Conservation (phyloP, 2,888 invertebrate genomes). For the Notodromas monacha region DNA sequence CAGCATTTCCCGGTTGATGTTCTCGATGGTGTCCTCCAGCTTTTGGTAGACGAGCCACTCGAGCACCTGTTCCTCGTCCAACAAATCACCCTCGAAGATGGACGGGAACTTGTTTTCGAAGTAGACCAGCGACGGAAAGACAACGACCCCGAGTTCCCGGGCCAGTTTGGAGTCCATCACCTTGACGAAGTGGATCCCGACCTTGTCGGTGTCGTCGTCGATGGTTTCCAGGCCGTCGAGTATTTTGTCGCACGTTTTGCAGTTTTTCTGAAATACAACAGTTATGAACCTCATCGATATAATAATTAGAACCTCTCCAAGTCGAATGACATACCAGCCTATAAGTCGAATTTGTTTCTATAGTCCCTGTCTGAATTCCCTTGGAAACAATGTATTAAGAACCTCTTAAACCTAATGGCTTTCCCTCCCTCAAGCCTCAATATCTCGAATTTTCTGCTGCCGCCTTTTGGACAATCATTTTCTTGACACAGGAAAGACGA, state of each 20-base stretch:
- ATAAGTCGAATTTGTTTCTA: no score
- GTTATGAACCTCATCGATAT: no score
- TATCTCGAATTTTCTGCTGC: no score
- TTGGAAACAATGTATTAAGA: no score
- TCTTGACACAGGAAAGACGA: no score
- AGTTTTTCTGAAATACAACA: constrained; percentile 31
- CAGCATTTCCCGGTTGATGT: constrained; percentile 46
- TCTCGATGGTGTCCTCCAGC: constrained; percentile 62
- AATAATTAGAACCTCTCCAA: no score
- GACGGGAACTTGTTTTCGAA: constrained; percentile 75
- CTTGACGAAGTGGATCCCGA: constrained; percentile 72
- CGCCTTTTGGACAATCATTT: no score
- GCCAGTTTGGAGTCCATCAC: constrained; percentile 62
- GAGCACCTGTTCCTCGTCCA: constrained; percentile 45
- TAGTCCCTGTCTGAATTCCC: no score
- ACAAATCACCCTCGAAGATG: constrained; percentile 55
- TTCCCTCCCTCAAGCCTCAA: no score
- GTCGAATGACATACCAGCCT: no score
- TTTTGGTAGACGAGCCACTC: constrained; percentile 73
- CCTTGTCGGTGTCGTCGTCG: constrained; percentile 46
- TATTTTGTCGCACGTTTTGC: constrained; percentile 38
- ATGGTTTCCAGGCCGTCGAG: constrained; percentile 40
- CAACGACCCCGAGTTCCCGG: constrained; percentile 62
- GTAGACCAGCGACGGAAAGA: constrained; percentile 64
- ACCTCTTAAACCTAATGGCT: no score